Conservation (phyloP, 1,140 invertebrate genomes). For the Drosophila pseudoobscura region DNA sequence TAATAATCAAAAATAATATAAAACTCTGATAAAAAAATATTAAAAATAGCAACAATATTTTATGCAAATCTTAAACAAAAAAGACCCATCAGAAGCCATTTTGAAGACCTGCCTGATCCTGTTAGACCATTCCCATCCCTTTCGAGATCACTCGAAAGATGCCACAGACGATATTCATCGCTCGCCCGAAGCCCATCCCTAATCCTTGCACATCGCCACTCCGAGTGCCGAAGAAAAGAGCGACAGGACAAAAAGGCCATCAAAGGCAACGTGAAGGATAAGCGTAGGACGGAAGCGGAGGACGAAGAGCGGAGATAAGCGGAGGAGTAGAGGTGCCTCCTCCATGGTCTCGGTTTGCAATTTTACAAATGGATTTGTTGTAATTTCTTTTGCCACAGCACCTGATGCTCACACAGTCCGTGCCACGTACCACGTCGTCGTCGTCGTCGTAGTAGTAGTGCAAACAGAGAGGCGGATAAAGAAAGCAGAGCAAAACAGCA, state of each 20-base stretch:
- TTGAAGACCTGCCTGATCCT: no score
- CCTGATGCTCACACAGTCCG: constrained; percentile 67
- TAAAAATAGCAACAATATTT: no score
- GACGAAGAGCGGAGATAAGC: not conserved
- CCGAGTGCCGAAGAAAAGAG: not conserved
- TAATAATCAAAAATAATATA: no score
- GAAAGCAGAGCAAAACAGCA: constrained; percentile 1
- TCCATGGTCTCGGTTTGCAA: constrained; percentile 74
- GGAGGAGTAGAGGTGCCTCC: constrained; percentile 18
- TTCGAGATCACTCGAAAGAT: no score
- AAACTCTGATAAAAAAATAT: no score
- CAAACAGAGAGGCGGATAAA: constrained; percentile 40
- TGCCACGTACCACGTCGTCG: no score
- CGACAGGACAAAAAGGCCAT: constrained; percentile 45
- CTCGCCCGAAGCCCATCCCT: not conserved
- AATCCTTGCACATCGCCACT: not conserved
- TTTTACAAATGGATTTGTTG: constrained; percentile 81
- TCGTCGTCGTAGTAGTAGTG: constrained; percentile 4
- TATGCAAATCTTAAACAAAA: no score
- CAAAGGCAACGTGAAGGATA: constrained; percentile 54
- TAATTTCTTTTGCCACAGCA: constrained; percentile 80
- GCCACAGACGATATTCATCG: constrained; percentile 11
- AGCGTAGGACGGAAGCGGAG: no score
- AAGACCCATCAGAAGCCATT: no score
- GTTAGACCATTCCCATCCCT: no score